Evolutionary conservation across 2,797 vertebrate species (phyloP), one percentile per base, ranked within the genome.

Genomic region (Uromys caudimaculatus): DNA sequence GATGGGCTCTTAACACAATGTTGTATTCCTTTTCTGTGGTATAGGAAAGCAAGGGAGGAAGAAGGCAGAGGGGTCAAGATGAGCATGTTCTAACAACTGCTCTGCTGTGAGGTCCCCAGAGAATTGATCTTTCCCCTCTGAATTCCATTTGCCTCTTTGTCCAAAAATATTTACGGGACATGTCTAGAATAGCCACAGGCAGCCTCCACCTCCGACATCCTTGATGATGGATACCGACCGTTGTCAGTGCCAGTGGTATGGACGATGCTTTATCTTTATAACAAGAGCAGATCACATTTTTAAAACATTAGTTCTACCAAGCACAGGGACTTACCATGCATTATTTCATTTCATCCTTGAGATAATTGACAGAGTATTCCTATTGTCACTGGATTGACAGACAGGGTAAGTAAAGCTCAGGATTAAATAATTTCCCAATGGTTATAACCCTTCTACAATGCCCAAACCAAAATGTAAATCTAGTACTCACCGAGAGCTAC

Each of bases 311-410:
- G 44, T 38, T 90, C 76, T 60, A 81, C 21, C 64, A 77, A 67
- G 6, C 23, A 69, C 79, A 50, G 27, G 35, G 2, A 69, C 12
- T 88, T 77, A 38, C 14, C 4, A 3, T 29, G 19, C 3, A 9
- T 73, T 47, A 56, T 81, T 77, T 95, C n/a, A 90, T 88, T 87
- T 62, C 93, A 86, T 73, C 9, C 32, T 91, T 69, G 71, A 89
- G 94, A 73, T 88, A 91, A 88, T 2, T 89, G 87, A 38, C 76
- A 81, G 17, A 89, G 1, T 44, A 38, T 58, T 77, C 56, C 87
- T 71, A n/a, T 23, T 44, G 76, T 21, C 35, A 47, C 8, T 91
- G 13, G 50, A 23, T 67, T 75, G 50, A 58, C 4, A 69, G n/a
- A 44, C 12, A 54, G 21, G 50, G n/a, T 50, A 29, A 90, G 11